These are phyloP conservation scores for Lagopus muta DNA, from an alignment of 2,113 vertebrate species.

Conservation along the genomic window DNA sequence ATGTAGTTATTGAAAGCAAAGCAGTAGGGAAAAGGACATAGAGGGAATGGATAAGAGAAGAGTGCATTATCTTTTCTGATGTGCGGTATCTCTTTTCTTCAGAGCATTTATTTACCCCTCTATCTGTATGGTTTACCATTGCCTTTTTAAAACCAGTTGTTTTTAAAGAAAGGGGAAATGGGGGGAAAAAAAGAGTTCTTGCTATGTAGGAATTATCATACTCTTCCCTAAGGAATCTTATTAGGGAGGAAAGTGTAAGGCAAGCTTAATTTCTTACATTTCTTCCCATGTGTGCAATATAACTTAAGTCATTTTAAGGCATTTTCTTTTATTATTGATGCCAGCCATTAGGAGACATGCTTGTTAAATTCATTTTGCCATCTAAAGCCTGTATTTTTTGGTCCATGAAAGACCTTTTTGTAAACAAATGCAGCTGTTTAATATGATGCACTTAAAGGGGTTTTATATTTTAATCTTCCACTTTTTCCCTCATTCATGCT, in stretches of 20 bases:
- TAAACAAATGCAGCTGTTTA: background rate
- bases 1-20: background rate
- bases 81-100: background rate
- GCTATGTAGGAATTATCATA: background rate
- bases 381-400: background rate
- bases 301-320: background rate
- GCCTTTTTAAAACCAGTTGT: background rate
- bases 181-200: background rate
- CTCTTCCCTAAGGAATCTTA: background rate
- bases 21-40: background rate
- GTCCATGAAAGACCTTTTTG: background rate
- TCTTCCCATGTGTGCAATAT: background rate
- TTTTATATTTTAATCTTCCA: background rate
- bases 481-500: accelerated
- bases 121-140: background rate
- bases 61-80: background rate
- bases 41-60: background rate
- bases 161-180: background rate
- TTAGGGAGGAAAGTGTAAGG: background rate
- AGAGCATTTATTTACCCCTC: background rate
- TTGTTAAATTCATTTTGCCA: background rate
- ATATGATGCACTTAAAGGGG: background rate
- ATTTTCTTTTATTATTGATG: background rate
- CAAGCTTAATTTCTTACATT: background rate
- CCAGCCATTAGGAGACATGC: background rate